Percentiles rank a stretch among this genome's conserved stretches.
phyloP scores from a whole-genome alignment of 2,888 invertebrate species.

The Caenorhabditis plicata region DNA sequence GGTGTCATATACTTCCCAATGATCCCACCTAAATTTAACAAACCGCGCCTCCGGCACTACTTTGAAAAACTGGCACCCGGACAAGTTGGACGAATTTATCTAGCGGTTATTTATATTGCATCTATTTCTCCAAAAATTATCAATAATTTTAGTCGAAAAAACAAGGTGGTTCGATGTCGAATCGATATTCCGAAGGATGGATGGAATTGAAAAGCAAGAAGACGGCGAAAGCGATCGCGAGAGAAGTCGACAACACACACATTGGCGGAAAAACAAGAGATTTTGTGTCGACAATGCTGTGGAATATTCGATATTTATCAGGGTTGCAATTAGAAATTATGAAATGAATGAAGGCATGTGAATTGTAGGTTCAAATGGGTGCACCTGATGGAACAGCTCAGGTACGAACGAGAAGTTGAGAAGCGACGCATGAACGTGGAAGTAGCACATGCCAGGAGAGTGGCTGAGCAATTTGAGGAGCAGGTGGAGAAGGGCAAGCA shows the following conservation, averaged over 20 bases:
- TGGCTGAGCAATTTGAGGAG: slow-evolving; percentile 82
- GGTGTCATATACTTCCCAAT: slow-evolving; percentile 53
- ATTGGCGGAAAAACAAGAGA: slow-evolving; percentile 83
- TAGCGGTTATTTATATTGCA: slow-evolving; percentile 37
- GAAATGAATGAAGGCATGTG: neutral
- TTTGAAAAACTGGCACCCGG: slow-evolving; percentile 51
- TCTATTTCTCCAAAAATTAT: neutral
- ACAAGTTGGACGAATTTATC: slow-evolving; percentile 54
- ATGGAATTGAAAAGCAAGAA: slow-evolving; percentile 60
- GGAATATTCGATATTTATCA: slow-evolving; percentile 94
- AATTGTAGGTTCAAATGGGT: slow-evolving; percentile 84
- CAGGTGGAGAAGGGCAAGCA: slow-evolving; percentile 66
- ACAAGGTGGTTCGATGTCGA: slow-evolving; percentile 16
- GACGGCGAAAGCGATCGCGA: slow-evolving; percentile 81
- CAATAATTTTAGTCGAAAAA: slow-evolving; percentile 39
- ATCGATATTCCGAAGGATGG: slow-evolving; percentile 60
- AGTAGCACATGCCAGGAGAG: slow-evolving; percentile 73
- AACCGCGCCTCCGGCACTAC: slow-evolving; percentile 42
- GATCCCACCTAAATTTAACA: slow-evolving; percentile 59
- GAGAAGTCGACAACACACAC: slow-evolving; percentile 79
- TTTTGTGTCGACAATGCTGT: slow-evolving; percentile 84
- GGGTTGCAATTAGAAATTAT: slow-evolving; percentile 68
- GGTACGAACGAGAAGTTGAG: slow-evolving; percentile 86
- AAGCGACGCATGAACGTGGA: slow-evolving; percentile 74
- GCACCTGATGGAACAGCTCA: slow-evolving; percentile 87